Evolutionary conservation across 2,113 vertebrate genomes (phyloP).

Genomic region (Penelope pileata): DNA sequence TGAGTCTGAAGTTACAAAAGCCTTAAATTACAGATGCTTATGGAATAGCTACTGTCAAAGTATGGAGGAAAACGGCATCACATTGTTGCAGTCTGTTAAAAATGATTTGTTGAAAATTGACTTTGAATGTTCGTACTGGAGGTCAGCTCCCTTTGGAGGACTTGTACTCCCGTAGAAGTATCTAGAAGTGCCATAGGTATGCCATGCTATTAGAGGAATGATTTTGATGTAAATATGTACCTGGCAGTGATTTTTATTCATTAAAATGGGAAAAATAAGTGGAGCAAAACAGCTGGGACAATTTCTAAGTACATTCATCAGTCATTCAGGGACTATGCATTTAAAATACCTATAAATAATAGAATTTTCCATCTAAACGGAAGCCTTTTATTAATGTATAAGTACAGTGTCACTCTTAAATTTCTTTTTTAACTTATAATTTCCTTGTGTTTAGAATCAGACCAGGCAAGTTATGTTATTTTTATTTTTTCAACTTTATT

Average conservation of each 20-base stretch:
- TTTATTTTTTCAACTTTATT: background rate
- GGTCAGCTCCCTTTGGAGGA: conserved; percentile 77
- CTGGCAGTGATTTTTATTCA: conserved; percentile 37
- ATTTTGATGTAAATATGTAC: conserved; percentile 50
- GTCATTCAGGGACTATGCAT: conserved; percentile 62
- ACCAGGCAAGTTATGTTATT: background rate
- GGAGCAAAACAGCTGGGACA: conserved; percentile 54
- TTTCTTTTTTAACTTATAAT: conserved; percentile 17
- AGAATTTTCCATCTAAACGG: conserved; percentile 42
- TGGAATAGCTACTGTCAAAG: conserved; percentile 74
- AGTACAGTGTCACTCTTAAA: conserved; percentile 63
- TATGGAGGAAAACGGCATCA: conserved; percentile 46
- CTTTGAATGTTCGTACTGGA: conserved; percentile 72
- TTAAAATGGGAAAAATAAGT: conserved; percentile 62
- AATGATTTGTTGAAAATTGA: conserved; percentile 73
- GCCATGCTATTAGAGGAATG: conserved; percentile 11
- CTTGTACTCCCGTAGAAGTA: background rate
- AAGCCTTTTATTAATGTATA: conserved; percentile 54
- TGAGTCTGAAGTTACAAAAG: conserved; percentile 76
- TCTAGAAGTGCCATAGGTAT: conserved; percentile 18
- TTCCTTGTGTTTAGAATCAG: conserved; percentile 6
- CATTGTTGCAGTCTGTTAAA: conserved; percentile 48
- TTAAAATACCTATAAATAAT: conserved; percentile 70
- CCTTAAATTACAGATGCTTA: conserved; percentile 75
- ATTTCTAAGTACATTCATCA: conserved; percentile 69